Evolutionary conservation across 2,888 invertebrate genomes (phyloP), one percentile per base, ranked within the genome.

Genomic region (Diarsia mendica): DNA sequence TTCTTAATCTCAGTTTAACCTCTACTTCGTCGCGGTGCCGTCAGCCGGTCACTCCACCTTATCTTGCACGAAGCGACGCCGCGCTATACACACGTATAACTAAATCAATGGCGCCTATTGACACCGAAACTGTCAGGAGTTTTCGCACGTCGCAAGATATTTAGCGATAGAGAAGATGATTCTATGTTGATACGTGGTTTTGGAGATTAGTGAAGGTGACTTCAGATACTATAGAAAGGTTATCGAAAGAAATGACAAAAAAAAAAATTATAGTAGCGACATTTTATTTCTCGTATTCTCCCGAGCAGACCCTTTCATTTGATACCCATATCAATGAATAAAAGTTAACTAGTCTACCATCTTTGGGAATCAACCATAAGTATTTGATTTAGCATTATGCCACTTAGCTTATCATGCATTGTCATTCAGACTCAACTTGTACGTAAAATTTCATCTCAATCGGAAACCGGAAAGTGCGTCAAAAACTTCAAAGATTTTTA

Each of bases 91-190:
- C 44, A 80, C 60, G 63, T 83, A 83, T 83, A 83, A 65, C 65
- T 84, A 75, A 80, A 83, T 84, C 83, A 80, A 84, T 84, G 80
- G 58, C 77, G 69, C 64, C 73, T 80, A 80, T 80, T 84, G 80
- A 84, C 80, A 83, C 65, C 55, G 51, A 84, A 69, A 74, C 72
- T 75, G 82, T 63, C 73, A 72, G 63, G 67, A 60, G 33, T 65
- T 72, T 72, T 75, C 63, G 23, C 23, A 28, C 68, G 67, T 77
- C 23, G 53, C 44, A 67, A 48, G 77, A 63, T 55, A 55, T 64
- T 70, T 75, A 0, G n/a, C 28, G 20, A 39, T 48, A 55, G 9
- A 44, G 15, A 48, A 33, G 51, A 66, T n/a, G 20, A 49, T 55
- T 10, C 11, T 33, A 48, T 13, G 5, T 20, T 1, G 13, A 44